Conservation (phyloP, 2,113 vertebrate species). For the Agapornis roseicollis region DNA sequence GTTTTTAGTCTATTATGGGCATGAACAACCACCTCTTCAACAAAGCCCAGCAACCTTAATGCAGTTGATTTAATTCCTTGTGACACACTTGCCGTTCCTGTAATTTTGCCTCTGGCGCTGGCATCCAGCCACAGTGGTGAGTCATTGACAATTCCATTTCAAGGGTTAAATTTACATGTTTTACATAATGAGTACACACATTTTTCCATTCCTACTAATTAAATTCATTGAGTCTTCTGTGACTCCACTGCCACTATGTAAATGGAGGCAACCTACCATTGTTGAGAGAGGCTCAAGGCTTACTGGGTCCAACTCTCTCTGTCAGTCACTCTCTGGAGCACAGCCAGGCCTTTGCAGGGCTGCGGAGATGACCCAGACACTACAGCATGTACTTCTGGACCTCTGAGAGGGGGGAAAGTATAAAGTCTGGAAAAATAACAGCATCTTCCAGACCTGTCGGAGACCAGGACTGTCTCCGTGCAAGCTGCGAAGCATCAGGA, state of each 20-base stretch:
- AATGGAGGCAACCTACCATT: conserved; percentile 42
- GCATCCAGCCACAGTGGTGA: conserved; percentile 5
- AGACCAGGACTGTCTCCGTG: not conserved
- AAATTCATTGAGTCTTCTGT: conserved; percentile 50
- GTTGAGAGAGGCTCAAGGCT: not conserved
- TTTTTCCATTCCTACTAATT: conserved; percentile 54
- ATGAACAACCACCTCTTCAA: not conserved
- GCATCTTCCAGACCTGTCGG: not conserved
- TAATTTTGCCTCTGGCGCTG: not conserved
- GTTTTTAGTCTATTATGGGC: not conserved
- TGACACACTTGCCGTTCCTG: not conserved
- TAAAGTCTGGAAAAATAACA: not conserved
- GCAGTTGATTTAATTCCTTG: not conserved
- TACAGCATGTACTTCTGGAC: not conserved
- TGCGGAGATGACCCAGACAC: not conserved
- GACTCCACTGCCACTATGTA: conserved; percentile 33
- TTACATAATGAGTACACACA: conserved; percentile 56
- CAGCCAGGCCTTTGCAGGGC: conserved; percentile 13
- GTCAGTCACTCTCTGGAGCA: conserved; percentile 11
- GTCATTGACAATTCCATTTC: conserved; percentile 18
- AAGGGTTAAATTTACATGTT: conserved; percentile 66
- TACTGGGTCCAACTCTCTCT: not conserved
- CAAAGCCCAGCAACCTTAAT: not conserved
- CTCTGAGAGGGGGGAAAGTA: not conserved
- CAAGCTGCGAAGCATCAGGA: not conserved